Conservation (phyloP, 2,113 vertebrate species). For the Phalacrocorax aristotelis region DNA sequence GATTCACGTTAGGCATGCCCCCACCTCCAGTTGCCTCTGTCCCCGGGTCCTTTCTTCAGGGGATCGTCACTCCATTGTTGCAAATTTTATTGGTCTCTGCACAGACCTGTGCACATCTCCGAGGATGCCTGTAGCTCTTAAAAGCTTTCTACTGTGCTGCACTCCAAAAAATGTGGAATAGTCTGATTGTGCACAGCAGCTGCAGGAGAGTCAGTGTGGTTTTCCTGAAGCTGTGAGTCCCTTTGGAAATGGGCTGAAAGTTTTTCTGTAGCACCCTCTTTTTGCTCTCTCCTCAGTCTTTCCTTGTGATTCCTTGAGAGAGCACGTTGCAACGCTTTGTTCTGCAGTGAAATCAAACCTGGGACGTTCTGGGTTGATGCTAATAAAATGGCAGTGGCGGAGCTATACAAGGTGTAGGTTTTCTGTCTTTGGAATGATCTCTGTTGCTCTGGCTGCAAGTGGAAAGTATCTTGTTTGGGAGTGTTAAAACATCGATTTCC, state of each 20-base stretch:
- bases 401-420: neutral
- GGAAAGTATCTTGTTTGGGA: neutral
- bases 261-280: neutral
- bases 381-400: neutral
- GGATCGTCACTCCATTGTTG: neutral
- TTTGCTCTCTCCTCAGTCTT: neutral
- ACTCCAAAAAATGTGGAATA: neutral
- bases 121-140: neutral
- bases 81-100: neutral
- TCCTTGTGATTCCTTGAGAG: neutral
- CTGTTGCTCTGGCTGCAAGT: neutral
- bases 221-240: neutral
- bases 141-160: neutral
- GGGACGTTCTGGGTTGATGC: rapidly evolving
- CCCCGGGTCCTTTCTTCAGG: neutral
- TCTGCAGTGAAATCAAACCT: neutral
- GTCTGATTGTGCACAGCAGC: neutral
- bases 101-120: neutral
- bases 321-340: neutral
- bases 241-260: neutral
- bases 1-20: neutral
- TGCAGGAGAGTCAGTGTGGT: neutral
- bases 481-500: neutral
- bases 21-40: neutral
- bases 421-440: neutral